Base-by-base conservation (phyloP, 2,113 vertebrate species). In the Sinocyclocheilus maitianheensis region DNA sequence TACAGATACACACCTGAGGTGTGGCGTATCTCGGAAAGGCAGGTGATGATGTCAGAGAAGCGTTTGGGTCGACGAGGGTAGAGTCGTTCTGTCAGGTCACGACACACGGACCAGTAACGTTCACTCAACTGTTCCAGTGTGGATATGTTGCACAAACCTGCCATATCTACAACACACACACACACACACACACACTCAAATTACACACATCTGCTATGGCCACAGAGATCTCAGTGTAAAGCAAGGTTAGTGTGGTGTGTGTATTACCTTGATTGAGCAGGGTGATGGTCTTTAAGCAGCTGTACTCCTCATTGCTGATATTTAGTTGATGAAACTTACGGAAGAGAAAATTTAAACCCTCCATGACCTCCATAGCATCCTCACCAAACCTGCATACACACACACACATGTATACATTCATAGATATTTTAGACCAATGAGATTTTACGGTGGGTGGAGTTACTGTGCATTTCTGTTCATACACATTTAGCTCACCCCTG, bases 281-380 rank as follows among this genome's bases (percentile, higher is more conserved):
- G 95, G 97, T 99, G 94, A 99, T 98, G 91, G 97, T 97, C 95
- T 99, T 99, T 97, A 99, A 99, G 79, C 98, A 99, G 0, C 97
- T 97, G 0, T 98, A 99, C 88, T 99, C 98, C 93, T 99, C 98
- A 0, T 97, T 98, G 95, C 97, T 98, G 94, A 99, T 96, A 93
- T 98, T 99, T 86, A 99, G 84, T 89, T 98, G 97, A 92, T 94
- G 96, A 88, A 99, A 98, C 86, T 98, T 99, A 90, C 97, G 98
- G 63, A 97, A 99, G 72, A 99, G 95, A 95, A 98, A 99, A 88
- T 99, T 99, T 90, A 99, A 78, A 60, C 97, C 95, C 91, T 99
- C 98, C 92, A 99, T 98, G 88, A 99, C 97, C 90, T 99, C 98
- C 97, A 99, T 99, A 1, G 97, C 97, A 82, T 99, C 98, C 85